Conservation (phyloP, 1,140 invertebrate species). For the Pemphigus obesinymphae region DNA sequence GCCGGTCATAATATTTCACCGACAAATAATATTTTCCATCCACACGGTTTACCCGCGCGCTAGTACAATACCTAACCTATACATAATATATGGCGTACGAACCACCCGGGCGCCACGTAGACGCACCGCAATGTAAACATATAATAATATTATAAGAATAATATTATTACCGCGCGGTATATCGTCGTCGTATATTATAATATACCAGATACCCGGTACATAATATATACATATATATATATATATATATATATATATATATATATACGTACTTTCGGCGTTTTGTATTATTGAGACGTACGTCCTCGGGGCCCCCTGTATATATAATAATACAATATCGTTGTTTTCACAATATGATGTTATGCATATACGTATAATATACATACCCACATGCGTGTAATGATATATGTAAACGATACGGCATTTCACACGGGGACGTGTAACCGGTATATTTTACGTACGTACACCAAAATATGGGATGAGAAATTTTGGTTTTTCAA, state of each 20-base stretch:
- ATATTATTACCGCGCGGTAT: neutral
- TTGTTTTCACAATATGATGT: too few relatives aligned
- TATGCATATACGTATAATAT: too few relatives aligned
- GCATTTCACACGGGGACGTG: neutral
- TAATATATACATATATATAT: too few relatives aligned
- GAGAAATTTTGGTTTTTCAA: neutral
- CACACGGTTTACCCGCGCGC: too few relatives aligned
- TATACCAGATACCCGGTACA: too few relatives aligned
- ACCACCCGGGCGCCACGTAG: neutral
- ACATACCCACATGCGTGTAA: too few relatives aligned
- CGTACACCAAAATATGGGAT: neutral
- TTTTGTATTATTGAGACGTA: constrained; percentile 7
- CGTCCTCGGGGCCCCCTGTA: neutral
- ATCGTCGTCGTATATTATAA: too few relatives aligned
- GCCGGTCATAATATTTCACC: neutral
- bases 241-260: too few relatives aligned
- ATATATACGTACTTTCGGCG: neutral
- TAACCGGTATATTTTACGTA: neutral
- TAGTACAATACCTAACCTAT: too few relatives aligned
- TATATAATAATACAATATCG: too few relatives aligned
- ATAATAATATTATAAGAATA: too few relatives aligned
- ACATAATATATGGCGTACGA: neutral
- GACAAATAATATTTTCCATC: neutral
- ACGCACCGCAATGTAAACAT: neutral
- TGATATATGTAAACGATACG: neutral